phyloP scores from a whole-genome alignment of 2,888 invertebrate genomes.

The Cacoxenus indagator region DNA sequence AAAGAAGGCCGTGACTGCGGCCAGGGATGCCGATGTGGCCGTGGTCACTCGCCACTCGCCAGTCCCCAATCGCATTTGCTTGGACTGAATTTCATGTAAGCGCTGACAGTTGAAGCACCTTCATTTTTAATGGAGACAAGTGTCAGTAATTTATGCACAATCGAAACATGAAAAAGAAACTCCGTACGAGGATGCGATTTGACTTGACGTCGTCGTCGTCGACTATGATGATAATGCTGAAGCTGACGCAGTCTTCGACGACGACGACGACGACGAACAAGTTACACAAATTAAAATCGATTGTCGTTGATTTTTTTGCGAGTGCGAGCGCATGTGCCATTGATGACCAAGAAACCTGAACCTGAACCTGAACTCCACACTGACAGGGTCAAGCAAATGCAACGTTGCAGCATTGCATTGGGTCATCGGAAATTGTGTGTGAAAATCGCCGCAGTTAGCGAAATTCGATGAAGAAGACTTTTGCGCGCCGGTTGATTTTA shows the following conservation, averaged over 20 bases:
- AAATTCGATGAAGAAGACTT: neutral
- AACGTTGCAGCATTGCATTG: constrained; percentile 35
- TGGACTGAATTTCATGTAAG: neutral
- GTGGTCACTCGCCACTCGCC: constrained; percentile 35
- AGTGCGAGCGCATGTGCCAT: constrained; percentile 14
- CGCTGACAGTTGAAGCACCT: constrained; percentile 61
- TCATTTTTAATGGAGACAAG: constrained; percentile 65
- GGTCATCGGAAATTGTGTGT: constrained; percentile 57
- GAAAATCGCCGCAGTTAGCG: constrained; percentile 49
- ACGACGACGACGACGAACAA: constrained; percentile 48
- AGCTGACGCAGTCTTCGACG: neutral
- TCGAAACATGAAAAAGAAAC: constrained; percentile 24
- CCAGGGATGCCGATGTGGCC: constrained; percentile 32
- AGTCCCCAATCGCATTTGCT: neutral
- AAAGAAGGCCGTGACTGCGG: constrained; percentile 55
- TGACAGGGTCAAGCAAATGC: constrained; percentile 53
- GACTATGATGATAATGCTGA: constrained; percentile 37
- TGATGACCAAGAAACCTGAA: constrained; percentile 21
- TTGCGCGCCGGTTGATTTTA: constrained; percentile 40
- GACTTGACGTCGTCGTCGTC: constrained; percentile 6
- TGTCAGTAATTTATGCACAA: constrained; percentile 64
- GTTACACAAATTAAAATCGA: constrained; percentile 63
- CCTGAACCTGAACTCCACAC: constrained; percentile 38
- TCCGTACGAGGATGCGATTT: neutral
- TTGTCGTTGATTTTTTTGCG: constrained; percentile 38